These are phyloP conservation scores for Ecliptopera silaceata DNA, from an alignment of 2,888 invertebrate species.

Conservation along the genomic window DNA sequence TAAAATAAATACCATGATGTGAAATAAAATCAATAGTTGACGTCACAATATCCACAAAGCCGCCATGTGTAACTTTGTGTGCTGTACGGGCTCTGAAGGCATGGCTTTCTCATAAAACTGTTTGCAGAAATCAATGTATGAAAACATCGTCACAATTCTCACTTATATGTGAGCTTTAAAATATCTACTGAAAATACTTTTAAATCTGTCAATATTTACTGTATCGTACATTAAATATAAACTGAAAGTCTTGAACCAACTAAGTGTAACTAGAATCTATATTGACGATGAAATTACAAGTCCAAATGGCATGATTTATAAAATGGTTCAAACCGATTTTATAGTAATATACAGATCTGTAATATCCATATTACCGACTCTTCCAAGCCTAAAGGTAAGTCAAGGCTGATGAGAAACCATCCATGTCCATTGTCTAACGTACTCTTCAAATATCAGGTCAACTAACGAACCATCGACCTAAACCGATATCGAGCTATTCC, in stretches of 20 bases:
- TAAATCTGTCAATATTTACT: too few relatives aligned
- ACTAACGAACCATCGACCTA: conserved; percentile 5
- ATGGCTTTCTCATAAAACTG: conserved; percentile 2
- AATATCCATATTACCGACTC: too few relatives aligned
- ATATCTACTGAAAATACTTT: too few relatives aligned
- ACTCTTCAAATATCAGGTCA: background rate
- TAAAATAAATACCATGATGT: background rate
- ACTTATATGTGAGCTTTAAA: conserved; percentile 3
- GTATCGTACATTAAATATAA: too few relatives aligned
- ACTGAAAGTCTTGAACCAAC: too few relatives aligned
- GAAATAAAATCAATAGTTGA: conserved; percentile 7
- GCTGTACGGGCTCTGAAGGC: conserved; percentile 11
- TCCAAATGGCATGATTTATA: too few relatives aligned
- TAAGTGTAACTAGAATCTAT: too few relatives aligned
- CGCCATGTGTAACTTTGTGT: conserved; percentile 8
- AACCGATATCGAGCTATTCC: conserved; percentile 26
- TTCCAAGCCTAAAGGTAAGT: background rate
- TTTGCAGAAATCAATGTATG: conserved; percentile 21
- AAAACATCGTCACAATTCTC: background rate
- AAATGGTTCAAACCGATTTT: too few relatives aligned
- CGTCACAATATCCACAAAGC: conserved; percentile 4
- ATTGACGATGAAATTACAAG: too few relatives aligned
- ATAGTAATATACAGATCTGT: too few relatives aligned
- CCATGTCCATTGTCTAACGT: background rate
- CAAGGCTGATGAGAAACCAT: background rate